Base-by-base conservation (phyloP, 2,797 vertebrate genomes). In the Emydoidea blandingii region DNA sequence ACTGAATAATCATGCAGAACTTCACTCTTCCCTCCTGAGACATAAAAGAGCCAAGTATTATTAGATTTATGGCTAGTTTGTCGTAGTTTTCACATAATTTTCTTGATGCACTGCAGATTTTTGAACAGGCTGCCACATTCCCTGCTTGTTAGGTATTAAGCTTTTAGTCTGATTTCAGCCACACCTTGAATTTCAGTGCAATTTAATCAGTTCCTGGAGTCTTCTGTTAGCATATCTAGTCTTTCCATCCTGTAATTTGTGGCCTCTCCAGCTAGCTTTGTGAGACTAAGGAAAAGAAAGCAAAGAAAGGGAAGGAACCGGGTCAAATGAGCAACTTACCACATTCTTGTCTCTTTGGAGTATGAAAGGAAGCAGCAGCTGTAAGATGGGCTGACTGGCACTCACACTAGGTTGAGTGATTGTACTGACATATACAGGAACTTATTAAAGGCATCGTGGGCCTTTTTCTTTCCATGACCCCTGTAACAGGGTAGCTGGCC, bases 21-120 rank as follows among this genome's bases (percentile, higher is more conserved):
- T 89, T 86, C 56, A 95, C 86, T 83, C 91, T 95, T 87, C 95
- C 89, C 89, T 96, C 92, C 85, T 14, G 92, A 93, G 92, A 90
- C 88, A 91, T 94, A 80, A 62, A 96, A 94, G 87, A 96, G 94
- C 95, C 79, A 85, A 91, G 93, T 84, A 94, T 90, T 95, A 96
- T 89, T 95, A 96, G 97, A 95, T 95, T 97, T 94, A 96, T 0
- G 6, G 91, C 10, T 31, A 93, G 93, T 93, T 95, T 2, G 86
- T 56, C 94, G 93, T 87, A 50, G 81, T 94, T 97, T 94, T 90
- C 91, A 96, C 87, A 85, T 93, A 78, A 95, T 93, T 96, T 97
- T 95, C 96, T 95, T 84, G 95, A 96, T 88, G 96, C 95, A 90
- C 89, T 95, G 96, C 97, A 97, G 98, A 88, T 93, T 96, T 97